phyloP scores from a whole-genome alignment of 2,797 vertebrate genomes.

The Crocidura indochinensis region DNA sequence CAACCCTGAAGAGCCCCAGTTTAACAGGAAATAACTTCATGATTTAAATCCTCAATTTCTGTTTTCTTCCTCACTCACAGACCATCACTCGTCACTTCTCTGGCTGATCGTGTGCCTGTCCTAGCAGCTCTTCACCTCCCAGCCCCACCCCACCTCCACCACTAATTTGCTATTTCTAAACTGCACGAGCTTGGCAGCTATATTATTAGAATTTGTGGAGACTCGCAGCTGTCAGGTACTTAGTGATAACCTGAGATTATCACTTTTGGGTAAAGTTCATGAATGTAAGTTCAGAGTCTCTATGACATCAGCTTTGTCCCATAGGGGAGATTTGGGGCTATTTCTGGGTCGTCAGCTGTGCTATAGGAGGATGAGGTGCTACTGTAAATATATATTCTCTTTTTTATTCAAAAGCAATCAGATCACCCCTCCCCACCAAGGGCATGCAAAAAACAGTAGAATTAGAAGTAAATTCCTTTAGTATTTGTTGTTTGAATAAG shows the following conservation, averaged over 20 bases:
- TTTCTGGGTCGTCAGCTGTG: slow-evolving; percentile 32
- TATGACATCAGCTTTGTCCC: slow-evolving; percentile 24
- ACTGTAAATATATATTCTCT: not conserved
- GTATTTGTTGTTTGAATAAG: slow-evolving; percentile 21
- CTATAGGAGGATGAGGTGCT: not conserved
- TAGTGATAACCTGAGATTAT: slow-evolving; percentile 62
- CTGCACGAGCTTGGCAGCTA: slow-evolving; percentile 39
- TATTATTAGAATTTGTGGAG: slow-evolving; percentile 67
- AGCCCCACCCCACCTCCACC: not conserved
- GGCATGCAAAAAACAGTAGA: no score
- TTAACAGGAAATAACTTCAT: not conserved
- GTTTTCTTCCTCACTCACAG: slow-evolving; percentile 18
- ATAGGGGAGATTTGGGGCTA: not conserved
- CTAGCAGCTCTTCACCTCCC: not conserved
- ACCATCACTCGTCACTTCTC: slow-evolving; percentile 58
- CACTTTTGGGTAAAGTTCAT: slow-evolving; percentile 16
- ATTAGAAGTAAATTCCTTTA: slow-evolving; percentile 45
- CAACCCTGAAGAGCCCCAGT: no score
- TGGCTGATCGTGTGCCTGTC: not conserved
- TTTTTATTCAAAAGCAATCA: slow-evolving; percentile 43
- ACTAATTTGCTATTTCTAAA: slow-evolving; percentile 74
- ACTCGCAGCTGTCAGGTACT: slow-evolving; percentile 62
- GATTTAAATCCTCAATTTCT: slow-evolving; percentile 16
- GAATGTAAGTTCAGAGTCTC: not conserved
- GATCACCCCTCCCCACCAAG: not conserved